Percentiles rank a stretch among this genome's conserved stretches.
phyloP scores from a whole-genome alignment of 2,888 invertebrate genomes.

The Synanthedon tipuliformis region DNA sequence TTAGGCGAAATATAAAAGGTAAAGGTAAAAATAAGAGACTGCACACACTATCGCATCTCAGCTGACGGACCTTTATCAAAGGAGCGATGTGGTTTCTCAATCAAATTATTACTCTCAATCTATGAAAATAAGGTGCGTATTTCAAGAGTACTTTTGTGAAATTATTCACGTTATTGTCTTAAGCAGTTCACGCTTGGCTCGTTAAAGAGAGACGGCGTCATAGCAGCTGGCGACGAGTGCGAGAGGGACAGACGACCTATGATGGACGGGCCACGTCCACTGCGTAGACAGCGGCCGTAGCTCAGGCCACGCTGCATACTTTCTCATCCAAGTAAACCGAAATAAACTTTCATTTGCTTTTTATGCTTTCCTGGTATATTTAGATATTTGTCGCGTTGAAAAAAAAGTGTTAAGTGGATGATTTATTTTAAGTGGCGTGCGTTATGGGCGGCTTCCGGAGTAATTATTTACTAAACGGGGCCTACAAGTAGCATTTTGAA shows the following conservation, averaged over 20 bases:
- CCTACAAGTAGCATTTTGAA: conserved; percentile 21
- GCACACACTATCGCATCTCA: conserved; percentile 10
- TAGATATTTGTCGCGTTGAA: conserved; percentile 51
- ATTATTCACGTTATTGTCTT: conserved; percentile 54
- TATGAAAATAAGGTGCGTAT: conserved; percentile 28
- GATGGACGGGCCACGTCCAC: conserved; percentile 55
- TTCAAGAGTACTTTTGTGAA: conserved; percentile 26
- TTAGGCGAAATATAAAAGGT: conserved; percentile 1
- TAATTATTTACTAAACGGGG: conserved; percentile 43
- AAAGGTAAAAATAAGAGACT: conserved; percentile 12
- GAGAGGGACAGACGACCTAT: conserved; percentile 38
- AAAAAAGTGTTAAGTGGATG: conserved; percentile 68
- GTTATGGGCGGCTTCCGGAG: conserved; percentile 59
- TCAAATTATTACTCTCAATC: conserved; percentile 3
- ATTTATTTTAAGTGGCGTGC: conserved; percentile 60
- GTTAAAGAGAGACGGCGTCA: conserved; percentile 7
- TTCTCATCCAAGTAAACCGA: conserved; percentile 58
- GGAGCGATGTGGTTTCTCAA: conserved; percentile 7
- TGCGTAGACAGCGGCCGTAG: conserved; percentile 49
- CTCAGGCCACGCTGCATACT: conserved; percentile 55
- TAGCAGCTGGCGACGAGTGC: conserved; percentile 9
- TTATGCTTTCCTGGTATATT: conserved; percentile 59
- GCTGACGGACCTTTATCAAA: conserved; percentile 20
- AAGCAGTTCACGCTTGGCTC: conserved; percentile 46
- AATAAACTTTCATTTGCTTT: conserved; percentile 57